Percentiles rank a stretch among this genome's conserved stretches.
phyloP scores from a whole-genome alignment of 2,888 invertebrate species.

The Xestia sexstrigata region DNA sequence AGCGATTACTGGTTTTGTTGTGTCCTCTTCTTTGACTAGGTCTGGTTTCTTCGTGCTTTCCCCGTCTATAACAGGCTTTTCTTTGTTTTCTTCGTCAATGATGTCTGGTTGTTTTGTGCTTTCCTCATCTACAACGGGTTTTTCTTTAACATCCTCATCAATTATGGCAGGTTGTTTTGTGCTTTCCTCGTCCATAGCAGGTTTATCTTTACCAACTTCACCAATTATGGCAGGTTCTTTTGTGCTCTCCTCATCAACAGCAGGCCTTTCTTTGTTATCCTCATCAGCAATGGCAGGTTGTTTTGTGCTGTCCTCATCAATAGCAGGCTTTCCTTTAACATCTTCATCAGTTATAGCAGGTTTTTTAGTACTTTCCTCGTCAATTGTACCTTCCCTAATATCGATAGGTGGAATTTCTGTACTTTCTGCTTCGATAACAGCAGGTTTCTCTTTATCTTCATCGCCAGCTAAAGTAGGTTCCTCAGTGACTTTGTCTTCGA shows the following conservation, averaged over 20 bases:
- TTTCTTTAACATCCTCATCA: slow-evolving; percentile 6
- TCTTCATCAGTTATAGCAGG: not conserved
- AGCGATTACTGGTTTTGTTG: slow-evolving; percentile 15
- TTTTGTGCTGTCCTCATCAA: not conserved
- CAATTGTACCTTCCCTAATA: not conserved
- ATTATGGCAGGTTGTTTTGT: slow-evolving; percentile 3
- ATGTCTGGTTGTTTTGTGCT: not conserved
- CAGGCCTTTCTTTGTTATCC: not conserved
- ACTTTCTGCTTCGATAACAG: slow-evolving; percentile 8
- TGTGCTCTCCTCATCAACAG: not conserved
- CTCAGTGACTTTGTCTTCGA: slow-evolving; percentile 1
- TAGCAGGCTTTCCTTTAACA: not conserved
- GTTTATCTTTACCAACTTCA: slow-evolving; percentile 3
- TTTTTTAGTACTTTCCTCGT: slow-evolving; percentile 13
- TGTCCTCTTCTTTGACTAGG: slow-evolving; percentile 15
- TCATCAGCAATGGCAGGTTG: not conserved
- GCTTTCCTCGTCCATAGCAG: slow-evolving; percentile 3
- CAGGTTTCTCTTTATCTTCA: slow-evolving; percentile 35
- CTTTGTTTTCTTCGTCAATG: not conserved
- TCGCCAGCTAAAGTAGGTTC: slow-evolving; percentile 30
- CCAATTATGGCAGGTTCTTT: not conserved
- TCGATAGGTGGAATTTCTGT: slow-evolving; percentile 10
- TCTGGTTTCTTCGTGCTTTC: slow-evolving; percentile 31
- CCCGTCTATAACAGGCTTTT: slow-evolving; percentile 17
- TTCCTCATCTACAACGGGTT: not conserved